A percentile compares a stretch with the other conserved stretches of the same genome.
Conservation (phyloP, 2,888 invertebrate species). For the Dryomyza anilis region DNA sequence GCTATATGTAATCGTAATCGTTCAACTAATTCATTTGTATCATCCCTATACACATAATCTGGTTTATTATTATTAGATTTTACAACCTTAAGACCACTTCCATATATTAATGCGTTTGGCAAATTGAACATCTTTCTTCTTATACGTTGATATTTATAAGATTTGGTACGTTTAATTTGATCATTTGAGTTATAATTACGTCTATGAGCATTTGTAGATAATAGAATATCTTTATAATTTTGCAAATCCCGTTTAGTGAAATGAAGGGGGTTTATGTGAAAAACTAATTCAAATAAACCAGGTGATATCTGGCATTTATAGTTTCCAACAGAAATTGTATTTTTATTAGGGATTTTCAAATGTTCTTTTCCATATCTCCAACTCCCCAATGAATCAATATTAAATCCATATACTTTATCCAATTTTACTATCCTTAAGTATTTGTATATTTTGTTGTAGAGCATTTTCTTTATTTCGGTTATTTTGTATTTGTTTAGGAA, state of each 20-base stretch:
- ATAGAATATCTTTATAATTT: constrained; percentile 24
- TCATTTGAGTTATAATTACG: constrained; percentile 14
- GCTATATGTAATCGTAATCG: constrained; percentile 39
- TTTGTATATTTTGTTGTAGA: no score
- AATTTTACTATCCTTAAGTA: no score
- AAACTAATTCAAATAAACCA: constrained; percentile 12
- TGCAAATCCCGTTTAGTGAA: constrained; percentile 15
- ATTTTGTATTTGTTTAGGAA: no score
- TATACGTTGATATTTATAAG: constrained; percentile 22
- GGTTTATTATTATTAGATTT: constrained; percentile 16
- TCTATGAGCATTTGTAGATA: constrained; percentile 26
- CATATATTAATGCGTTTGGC: constrained; percentile 7
- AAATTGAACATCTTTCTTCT: constrained; percentile 17
- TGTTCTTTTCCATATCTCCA: constrained; percentile 12
- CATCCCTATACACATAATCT: constrained; percentile 40
- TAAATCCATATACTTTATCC: no score
- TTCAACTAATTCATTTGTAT: constrained; percentile 46
- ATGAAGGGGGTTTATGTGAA: constrained; percentile 3
- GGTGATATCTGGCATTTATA: constrained; percentile 11
- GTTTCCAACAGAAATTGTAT: constrained; percentile 9
- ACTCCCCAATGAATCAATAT: no score
- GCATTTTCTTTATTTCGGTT: no score
- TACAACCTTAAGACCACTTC: constrained; percentile 9
- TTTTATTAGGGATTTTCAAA: no score
- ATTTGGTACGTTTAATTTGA: constrained; percentile 23